phyloP scores from a whole-genome alignment of 2,113 vertebrate species.

The Oncorhynchus clarkii region DNA sequence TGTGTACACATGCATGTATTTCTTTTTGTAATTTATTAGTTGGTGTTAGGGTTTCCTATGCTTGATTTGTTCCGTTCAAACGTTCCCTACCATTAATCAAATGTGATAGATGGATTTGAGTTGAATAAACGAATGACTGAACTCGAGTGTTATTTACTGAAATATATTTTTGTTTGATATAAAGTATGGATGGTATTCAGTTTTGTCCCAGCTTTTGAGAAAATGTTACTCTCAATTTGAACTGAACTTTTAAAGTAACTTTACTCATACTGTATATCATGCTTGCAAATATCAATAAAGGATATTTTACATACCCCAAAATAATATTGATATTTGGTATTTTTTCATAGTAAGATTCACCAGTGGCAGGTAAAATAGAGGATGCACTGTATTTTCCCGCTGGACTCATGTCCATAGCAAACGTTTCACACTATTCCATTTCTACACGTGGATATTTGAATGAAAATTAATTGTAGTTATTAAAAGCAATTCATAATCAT shows the following conservation, averaged over 20 bases:
- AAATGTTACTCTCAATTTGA: background rate
- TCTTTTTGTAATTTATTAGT: conserved; percentile 74
- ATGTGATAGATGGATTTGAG: conserved; percentile 51
- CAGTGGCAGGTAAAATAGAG: background rate
- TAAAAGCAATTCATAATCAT: no score
- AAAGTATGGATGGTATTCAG: background rate
- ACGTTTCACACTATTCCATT: background rate
- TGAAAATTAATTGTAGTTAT: background rate
- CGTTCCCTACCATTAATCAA: conserved; percentile 43
- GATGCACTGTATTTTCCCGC: background rate
- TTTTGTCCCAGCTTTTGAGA: conserved; percentile 33
- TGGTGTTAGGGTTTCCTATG: conserved; percentile 14
- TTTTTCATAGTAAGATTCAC: background rate
- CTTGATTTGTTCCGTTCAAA: conserved; percentile 51
- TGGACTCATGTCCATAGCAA: background rate
- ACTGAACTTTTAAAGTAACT: background rate
- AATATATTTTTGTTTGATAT: conserved; percentile 37
- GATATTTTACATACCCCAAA: conserved; percentile 68
- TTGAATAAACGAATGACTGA: conserved; percentile 48
- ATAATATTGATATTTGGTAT: conserved; percentile 7
- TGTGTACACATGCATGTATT: conserved; percentile 42
- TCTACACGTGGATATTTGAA: background rate
- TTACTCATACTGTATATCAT: conserved; percentile 32
- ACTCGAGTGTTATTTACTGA: conserved; percentile 38
- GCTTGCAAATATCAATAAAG: conserved; percentile 75